Evolutionary conservation across 2,888 invertebrate genomes (phyloP).

Genomic region (Dicroscelio sp.): DNA sequence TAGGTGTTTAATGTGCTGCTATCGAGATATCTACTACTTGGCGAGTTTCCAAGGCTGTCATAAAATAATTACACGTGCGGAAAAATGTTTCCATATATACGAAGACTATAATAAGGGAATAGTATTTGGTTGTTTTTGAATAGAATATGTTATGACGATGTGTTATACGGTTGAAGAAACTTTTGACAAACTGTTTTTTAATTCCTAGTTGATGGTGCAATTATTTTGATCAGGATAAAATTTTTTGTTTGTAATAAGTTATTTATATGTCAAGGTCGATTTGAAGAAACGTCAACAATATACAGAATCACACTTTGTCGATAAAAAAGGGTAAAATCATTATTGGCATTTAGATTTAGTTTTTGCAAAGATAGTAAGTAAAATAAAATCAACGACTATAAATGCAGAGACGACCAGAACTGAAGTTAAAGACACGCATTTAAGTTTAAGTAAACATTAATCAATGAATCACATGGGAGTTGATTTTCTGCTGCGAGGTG

Average conservation of each 20-base stretch:
- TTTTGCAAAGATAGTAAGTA: not conserved
- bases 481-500: slow-evolving; percentile 34
- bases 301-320: not conserved
- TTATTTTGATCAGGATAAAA: too few relatives aligned
- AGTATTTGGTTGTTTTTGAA: slow-evolving; percentile 4
- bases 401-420: slow-evolving; percentile 20
- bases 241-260: too few relatives aligned
- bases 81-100: slow-evolving; percentile 5
- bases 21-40: slow-evolving; percentile 16
- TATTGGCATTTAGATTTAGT: not conserved
- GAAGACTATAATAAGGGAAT: not conserved
- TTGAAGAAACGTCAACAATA: not conserved
- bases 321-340: not conserved
- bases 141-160: not conserved
- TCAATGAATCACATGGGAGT: slow-evolving; percentile 48
- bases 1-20: slow-evolving; percentile 47
- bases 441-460: slow-evolving; percentile 39
- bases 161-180: too few relatives aligned
- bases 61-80: slow-evolving; percentile 41
- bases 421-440: slow-evolving; percentile 33
- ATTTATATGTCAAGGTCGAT: not conserved
- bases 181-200: too few relatives aligned
- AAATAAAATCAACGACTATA: slow-evolving; percentile 27
- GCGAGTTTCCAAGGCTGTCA: slow-evolving; percentile 41
- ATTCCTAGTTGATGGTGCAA: too few relatives aligned